Base-by-base conservation (phyloP, 2,113 vertebrate genomes). In the Tretioscincus oriximinensis region DNA sequence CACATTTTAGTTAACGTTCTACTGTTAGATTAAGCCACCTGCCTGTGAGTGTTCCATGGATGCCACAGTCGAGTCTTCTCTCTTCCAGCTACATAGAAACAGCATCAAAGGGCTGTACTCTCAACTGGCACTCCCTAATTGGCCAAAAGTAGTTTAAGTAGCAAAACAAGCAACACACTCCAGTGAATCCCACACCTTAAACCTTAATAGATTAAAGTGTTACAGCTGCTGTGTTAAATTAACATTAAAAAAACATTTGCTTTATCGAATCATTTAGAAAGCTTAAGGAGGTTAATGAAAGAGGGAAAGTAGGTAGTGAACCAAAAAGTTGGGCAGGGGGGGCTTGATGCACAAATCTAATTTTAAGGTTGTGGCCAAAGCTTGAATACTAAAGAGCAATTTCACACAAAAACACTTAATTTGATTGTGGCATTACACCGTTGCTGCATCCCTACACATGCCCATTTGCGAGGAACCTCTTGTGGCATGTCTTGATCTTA, bases 221-320 rank as follows among this genome's bases (percentile, higher is more conserved):
- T 84, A 26, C n/a, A 9, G 20, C 77, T 9, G 60, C 24, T 73
- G 77, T 5, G 16, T n/a, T 6, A 84, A 49, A 35, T 90, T 84
- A 86, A 8, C 4, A 67, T 84, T 88, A 67, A 82, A 73, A 49
- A 28, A 88, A 67, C 24, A 86, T 26, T 83, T 76, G 75, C 2
- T 65, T 71, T 12, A 28, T 60, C 80, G 49, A 81, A 86, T 81
- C 5, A 54, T 86, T 85, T 82, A 84, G 66, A 47, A 86, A 63
- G 26, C 35, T 78, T 68, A 78, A 85, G 10, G 12, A 85, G 2
- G 14, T 26, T 73, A 76, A 82, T 77, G n/a, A 80, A 88, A 92
- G 84, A 20, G 22, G 41, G 84, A 68, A 66, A 86, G 24, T 71
- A 35, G 24, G 69, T 16, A 75, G 35, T 83, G 10, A 68, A 1